Percentiles rank a stretch among this genome's conserved stretches.
phyloP scores from a whole-genome alignment of 2,113 vertebrate genomes.

The Chamaetylas fuelleborni region DNA sequence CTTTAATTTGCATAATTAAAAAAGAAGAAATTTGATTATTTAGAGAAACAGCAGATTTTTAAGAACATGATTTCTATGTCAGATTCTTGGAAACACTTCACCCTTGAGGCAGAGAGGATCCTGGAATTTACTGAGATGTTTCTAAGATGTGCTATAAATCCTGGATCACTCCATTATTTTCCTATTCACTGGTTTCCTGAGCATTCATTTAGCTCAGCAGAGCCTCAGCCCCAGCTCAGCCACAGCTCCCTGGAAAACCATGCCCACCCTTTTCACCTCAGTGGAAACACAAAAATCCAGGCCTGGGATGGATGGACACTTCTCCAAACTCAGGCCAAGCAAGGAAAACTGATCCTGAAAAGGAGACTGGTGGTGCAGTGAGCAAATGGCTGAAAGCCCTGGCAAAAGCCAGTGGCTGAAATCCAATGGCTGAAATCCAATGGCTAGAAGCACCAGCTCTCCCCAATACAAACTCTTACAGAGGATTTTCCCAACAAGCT shows the following conservation, averaged over 20 bases:
- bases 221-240: not conserved
- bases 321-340: not conserved
- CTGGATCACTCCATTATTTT: conserved; percentile 24
- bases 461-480: no score
- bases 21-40: conserved; percentile 52
- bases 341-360: not conserved
- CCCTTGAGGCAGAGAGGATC: not conserved
- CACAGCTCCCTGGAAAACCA: not conserved
- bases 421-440: no score
- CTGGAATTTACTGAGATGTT: conserved; percentile 33
- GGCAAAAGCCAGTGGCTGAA: no score
- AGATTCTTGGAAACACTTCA: not conserved
- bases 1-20: conserved; percentile 70
- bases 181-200: conserved; percentile 48
- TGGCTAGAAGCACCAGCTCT: no score
- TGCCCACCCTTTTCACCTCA: fast-evolving
- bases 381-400: not conserved
- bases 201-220: not conserved
- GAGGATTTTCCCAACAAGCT: no score
- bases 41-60: not conserved
- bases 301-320: not conserved
- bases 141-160: conserved; percentile 49
- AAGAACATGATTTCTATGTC: not conserved
- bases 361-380: fast-evolving
- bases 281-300: not conserved